Evolutionary conservation across 2,113 vertebrate species (phyloP).

Genomic region (Raphicerus campestris): DNA sequence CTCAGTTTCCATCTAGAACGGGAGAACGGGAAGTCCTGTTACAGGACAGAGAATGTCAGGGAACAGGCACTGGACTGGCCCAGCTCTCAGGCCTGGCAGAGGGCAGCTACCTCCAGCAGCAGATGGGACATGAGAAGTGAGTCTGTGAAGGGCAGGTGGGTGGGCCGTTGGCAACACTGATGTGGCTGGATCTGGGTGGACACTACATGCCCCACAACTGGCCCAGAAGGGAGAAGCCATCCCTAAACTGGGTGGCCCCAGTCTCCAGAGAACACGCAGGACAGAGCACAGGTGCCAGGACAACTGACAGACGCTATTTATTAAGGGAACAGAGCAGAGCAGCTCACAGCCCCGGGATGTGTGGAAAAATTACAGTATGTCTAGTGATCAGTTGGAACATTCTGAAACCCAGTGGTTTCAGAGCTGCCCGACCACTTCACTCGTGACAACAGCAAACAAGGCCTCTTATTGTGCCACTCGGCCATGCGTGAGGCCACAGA

Average conservation of each 20-base stretch:
- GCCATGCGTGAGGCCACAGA: not conserved
- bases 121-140: not conserved
- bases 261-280: not conserved
- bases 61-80: not conserved
- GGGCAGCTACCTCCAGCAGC: not conserved
- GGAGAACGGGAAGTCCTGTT: not conserved
- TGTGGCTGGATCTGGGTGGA: not conserved
- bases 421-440: not conserved
- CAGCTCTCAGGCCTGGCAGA: not conserved
- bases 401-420: not conserved
- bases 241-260: not conserved
- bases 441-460: not conserved
- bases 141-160: not conserved
- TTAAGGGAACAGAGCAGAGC: not conserved
- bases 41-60: not conserved
- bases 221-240: not conserved
- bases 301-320: not conserved
- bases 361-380: not conserved
- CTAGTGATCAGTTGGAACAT: not conserved
- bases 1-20: not conserved
- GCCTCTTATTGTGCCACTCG: fast-evolving
- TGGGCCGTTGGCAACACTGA: not conserved
- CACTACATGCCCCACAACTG: fast-evolving
- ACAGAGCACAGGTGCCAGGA: not conserved
- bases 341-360: not conserved